A percentile compares a stretch with the other conserved stretches of the same genome.
These are phyloP conservation scores for Gallinago solitaria DNA, from an alignment of 2,797 vertebrate species.

Conservation along the genomic window DNA sequence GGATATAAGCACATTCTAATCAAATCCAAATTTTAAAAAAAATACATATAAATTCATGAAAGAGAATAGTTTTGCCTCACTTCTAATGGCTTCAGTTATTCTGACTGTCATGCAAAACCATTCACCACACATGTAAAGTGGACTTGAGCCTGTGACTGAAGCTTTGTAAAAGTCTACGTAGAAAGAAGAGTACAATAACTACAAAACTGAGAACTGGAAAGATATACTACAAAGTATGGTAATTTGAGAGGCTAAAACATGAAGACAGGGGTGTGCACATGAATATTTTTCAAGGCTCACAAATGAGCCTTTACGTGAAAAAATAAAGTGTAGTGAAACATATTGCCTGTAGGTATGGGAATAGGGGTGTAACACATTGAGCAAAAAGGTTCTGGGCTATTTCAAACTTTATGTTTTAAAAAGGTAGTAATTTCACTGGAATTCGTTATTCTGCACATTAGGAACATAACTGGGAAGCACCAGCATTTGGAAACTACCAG, in stretches of 20 bases:
- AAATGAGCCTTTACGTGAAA: rapidly evolving
- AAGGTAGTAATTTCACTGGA: not conserved
- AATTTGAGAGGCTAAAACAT: not conserved
- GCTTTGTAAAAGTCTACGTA: not conserved
- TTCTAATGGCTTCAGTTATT: not conserved
- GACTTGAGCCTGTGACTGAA: not conserved
- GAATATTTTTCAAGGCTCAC: not conserved
- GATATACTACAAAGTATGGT: not conserved
- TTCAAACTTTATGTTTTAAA: not conserved
- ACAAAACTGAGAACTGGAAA: not conserved
- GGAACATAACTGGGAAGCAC: not conserved
- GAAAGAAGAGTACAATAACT: not conserved
- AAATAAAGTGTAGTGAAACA: not conserved
- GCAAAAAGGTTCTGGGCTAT: not conserved
- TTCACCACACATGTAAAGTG: not conserved
- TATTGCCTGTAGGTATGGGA: not conserved
- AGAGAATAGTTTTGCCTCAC: not conserved
- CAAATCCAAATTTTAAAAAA: not conserved
- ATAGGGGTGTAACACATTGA: not conserved
- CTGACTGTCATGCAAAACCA: not conserved
- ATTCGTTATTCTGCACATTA: not conserved
- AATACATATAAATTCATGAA: not conserved
- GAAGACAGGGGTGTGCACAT: not conserved
- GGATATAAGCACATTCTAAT: not conserved
- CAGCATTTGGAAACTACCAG: not conserved